Conservation (phyloP, 1,140 invertebrate genomes). For the Drosophila albomicans region DNA sequence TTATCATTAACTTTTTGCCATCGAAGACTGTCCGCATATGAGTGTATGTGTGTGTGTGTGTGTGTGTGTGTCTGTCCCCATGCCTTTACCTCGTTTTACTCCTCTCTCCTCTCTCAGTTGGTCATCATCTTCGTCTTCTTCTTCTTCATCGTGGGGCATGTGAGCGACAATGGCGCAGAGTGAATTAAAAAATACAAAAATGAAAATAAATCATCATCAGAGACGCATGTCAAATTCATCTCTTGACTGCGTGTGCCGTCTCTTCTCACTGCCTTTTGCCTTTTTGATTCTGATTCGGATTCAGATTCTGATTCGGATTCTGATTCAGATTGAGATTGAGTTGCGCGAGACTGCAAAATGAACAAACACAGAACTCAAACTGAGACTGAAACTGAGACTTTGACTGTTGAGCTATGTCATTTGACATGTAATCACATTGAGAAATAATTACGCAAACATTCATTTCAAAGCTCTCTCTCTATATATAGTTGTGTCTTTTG, state of each 20-base stretch:
- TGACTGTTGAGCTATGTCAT: slow-evolving; percentile 62
- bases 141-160: slow-evolving; percentile 38
- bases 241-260: slow-evolving; percentile 56
- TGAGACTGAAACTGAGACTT: slow-evolving; percentile 1
- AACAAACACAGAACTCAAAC: slow-evolving; percentile 2
- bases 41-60: slow-evolving; percentile 12
- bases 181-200: slow-evolving; percentile 76
- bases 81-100: slow-evolving; percentile 1
- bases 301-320: slow-evolving; percentile 2
- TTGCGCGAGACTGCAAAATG: slow-evolving; percentile 5
- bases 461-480: background rate
- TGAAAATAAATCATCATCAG: slow-evolving; percentile 78
- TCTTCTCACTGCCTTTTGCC: background rate
- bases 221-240: slow-evolving; percentile 76
- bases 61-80: slow-evolving; percentile 23
- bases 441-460: slow-evolving; percentile 57
- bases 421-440: slow-evolving; percentile 57
- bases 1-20: slow-evolving; percentile 77
- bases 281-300: slow-evolving; percentile 9
- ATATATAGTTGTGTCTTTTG: background rate
- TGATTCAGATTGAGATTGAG: slow-evolving; percentile 32
- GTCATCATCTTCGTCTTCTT: background rate
- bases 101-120: background rate
- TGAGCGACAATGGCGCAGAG: slow-evolving; percentile 75
- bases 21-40: slow-evolving; percentile 63